Evolutionary conservation across 2,888 invertebrate species (phyloP), one percentile per base, ranked within the genome.

Genomic region (Polydesmus complanatus): DNA sequence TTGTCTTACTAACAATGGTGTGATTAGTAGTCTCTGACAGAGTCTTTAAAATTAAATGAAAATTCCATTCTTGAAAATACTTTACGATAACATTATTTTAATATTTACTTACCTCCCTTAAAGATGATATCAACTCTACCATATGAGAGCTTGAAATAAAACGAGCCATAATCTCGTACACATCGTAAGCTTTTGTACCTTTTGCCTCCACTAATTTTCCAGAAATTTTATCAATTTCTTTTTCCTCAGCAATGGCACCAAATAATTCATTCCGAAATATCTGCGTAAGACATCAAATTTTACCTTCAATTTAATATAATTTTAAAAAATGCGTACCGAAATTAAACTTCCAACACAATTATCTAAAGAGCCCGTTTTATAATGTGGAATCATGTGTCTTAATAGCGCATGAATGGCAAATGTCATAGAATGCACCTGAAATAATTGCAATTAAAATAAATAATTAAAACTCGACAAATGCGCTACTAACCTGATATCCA

Each of bases 211-310:
- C 73, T 37, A 74, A 67, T 72, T 90, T 90, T 14, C 82, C 81
- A 3, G 83, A 83, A 26, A 96, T 83, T 70, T 88, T 88, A 0
- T 82, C 81, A 0, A 95, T 83, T 74, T 94, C 90, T 73, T 95
- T 96, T 73, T 97, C 96, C 70, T 94, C 94, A 0, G 87, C 84
- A 2, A 87, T 77, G 18, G 81, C 79, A 0, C 93, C 93, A 71
- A 96, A 96, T 49, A 96, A 78, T 74, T 97, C 96, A 63, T 86
- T 83, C 52, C 83, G 81, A 66, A 91, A 91, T 3, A 94, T 75
- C 80, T 83, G 68, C 63, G 55, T 59, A 58, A 58, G 65, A 19
- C 25, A 49, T 49, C 25, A 18, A 27, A n/a, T 8, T 1, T 27
- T 37, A 47, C 22, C 18, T 47, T n/a, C 54, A 26, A 53, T 1